Conservation (phyloP, 2,797 vertebrate genomes). For the Calcarius lapponicus region DNA sequence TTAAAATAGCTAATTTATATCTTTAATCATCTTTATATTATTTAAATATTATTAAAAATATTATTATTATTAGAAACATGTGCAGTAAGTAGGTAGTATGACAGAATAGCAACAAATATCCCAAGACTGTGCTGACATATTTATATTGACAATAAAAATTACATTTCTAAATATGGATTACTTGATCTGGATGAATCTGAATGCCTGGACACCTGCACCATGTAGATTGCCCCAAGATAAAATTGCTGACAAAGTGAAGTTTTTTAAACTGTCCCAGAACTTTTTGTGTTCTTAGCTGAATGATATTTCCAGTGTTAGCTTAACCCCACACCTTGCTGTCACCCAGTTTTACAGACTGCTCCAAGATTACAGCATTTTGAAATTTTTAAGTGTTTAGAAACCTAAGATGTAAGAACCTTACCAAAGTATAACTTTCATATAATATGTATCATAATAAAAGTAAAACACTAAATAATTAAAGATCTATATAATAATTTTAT, state of each 20-base stretch:
- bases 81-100: not conserved
- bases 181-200: not conserved
- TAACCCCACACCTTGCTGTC: not conserved
- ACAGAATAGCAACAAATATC: not conserved
- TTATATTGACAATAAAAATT: not conserved
- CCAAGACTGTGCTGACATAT: not conserved
- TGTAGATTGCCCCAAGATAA: fast-evolving
- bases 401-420: not conserved
- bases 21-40: not conserved
- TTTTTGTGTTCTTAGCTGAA: not conserved
- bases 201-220: fast-evolving
- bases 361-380: not conserved
- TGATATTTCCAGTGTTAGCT: not conserved
- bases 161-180: not conserved
- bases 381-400: not conserved
- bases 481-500: not conserved
- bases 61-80: not conserved
- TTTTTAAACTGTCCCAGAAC: not conserved
- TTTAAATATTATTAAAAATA: not conserved
- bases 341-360: not conserved
- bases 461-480: not conserved
- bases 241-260: not conserved
- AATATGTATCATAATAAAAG: not conserved
- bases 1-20: not conserved
- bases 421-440: not conserved